Evolutionary conservation across 2,113 vertebrate species (phyloP), one percentile per base, ranked within the genome.

Genomic region (Athene cunicularia): DNA sequence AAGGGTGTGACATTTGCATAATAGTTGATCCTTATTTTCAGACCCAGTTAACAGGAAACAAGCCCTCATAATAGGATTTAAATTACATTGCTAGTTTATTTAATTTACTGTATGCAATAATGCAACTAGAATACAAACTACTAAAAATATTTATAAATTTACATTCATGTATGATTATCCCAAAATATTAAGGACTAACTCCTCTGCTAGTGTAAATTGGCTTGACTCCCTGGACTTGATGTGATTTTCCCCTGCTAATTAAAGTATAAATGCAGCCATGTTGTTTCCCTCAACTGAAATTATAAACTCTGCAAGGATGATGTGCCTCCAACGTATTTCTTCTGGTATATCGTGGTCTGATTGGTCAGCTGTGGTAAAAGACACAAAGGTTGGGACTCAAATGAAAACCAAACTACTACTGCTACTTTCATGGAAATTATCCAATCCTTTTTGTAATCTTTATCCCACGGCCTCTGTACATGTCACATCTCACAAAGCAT

Each of bases 1-100:
- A 95, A 96, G 86, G 58, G 56, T 72, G 80, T 77, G 82, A 90
- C 47, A 93, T 95, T 95, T 97, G 85, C 83, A 86, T 95, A 96
- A 96, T 62, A 91, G 63, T 58, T 87, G 53, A 59, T 73, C 93
- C 90, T 88, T 90, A 60, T 92, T 94, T 96, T 94, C 85, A 95
- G 71, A 91, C 8, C 35, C 49, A 33, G 35, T 93, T 96, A 86
- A 82, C 73, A 90, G 83, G 67, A 94, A 75, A 91, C 37, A 94
- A 92, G 45, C 43, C 49, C 24, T 93, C 79, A 47, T 89, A 95
- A 96, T 8, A 86, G 63, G 22, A 28, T 89, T 68, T 85, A 82
- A 88, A 95, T 95, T 91, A n/a, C 19, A n/a, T 85, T 76, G 80
- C 7, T 79, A 41, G 26, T 81, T 95, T 80, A 62, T 86, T 96